phyloP scores from a whole-genome alignment of 2,113 vertebrate species.

The Columbina picui region DNA sequence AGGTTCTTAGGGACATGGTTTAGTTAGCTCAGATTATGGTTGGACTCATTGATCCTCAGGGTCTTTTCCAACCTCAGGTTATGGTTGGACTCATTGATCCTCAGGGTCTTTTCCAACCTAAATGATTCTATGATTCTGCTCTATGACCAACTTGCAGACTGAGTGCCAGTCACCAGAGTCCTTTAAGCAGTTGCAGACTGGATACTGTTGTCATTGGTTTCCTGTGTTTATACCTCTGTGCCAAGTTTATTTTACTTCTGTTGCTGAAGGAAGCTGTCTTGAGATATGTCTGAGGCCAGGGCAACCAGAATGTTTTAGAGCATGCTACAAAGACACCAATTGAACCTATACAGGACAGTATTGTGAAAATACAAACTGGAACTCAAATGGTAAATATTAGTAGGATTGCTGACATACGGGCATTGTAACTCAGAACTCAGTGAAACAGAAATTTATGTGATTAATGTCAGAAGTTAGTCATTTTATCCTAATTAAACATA shows the following conservation, averaged over 20 bases:
- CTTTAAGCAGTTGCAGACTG: not conserved
- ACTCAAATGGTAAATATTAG: not conserved
- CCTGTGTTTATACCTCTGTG: not conserved
- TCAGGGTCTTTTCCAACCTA: no score
- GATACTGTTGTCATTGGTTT: fast-evolving
- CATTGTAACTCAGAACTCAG: not conserved
- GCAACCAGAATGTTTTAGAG: not conserved
- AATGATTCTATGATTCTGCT: no score
- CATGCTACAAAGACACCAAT: not conserved
- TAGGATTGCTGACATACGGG: not conserved
- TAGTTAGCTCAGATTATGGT: no score
- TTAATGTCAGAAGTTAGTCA: not conserved
- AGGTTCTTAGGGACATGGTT: no score
- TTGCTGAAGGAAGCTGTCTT: not conserved
- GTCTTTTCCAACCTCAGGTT: no score
- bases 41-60: no score
- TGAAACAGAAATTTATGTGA: not conserved
- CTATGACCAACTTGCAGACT: not conserved
- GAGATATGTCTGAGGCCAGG: not conserved
- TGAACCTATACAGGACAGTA: not conserved
- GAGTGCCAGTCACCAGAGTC: not conserved
- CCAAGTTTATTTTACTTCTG: not conserved
- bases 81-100: no score
- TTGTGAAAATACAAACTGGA: not conserved
- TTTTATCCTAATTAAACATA: not conserved